phyloP scores from a whole-genome alignment of 2,113 vertebrate genomes.

The Odocoileus hemionus region DNA sequence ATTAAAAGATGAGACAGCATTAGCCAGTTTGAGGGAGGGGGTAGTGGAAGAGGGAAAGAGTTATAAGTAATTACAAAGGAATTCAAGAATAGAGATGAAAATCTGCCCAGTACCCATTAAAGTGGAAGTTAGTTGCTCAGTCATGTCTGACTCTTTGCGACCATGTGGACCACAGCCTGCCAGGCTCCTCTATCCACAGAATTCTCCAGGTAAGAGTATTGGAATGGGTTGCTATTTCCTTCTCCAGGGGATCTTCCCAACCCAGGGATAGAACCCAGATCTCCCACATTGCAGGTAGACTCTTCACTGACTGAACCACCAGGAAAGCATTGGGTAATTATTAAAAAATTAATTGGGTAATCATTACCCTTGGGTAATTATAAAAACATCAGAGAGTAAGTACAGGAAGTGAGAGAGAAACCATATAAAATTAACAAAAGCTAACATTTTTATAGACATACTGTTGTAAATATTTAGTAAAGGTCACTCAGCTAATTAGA shows the following conservation, averaged over 20 bases:
- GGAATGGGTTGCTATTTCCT: not conserved
- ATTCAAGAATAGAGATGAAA: not conserved
- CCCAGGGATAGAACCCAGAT: accelerated
- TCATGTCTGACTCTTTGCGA: not conserved
- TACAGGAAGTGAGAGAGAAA: not conserved
- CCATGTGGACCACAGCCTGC: accelerated
- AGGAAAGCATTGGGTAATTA: not conserved
- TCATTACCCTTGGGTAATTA: not conserved
- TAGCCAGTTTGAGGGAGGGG: not conserved
- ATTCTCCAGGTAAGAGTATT: not conserved
- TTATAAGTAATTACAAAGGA: not conserved
- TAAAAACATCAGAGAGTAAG: not conserved
- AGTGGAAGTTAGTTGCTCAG: not conserved
- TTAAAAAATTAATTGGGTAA: not conserved
- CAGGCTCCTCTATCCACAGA: not conserved
- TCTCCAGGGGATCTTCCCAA: not conserved
- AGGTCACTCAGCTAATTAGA: not conserved
- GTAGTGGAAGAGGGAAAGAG: not conserved
- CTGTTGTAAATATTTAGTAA: not conserved
- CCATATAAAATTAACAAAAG: not conserved
- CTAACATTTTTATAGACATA: not conserved
- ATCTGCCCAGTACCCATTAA: not conserved
- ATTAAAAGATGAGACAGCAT: not conserved
- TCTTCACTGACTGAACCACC: not conserved
- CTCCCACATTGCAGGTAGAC: not conserved